Percentiles rank a stretch among this genome's conserved stretches.
Conservation (phyloP, 53 echinoderm and acorn worm species). For the Actinopyga echinites region DNA sequence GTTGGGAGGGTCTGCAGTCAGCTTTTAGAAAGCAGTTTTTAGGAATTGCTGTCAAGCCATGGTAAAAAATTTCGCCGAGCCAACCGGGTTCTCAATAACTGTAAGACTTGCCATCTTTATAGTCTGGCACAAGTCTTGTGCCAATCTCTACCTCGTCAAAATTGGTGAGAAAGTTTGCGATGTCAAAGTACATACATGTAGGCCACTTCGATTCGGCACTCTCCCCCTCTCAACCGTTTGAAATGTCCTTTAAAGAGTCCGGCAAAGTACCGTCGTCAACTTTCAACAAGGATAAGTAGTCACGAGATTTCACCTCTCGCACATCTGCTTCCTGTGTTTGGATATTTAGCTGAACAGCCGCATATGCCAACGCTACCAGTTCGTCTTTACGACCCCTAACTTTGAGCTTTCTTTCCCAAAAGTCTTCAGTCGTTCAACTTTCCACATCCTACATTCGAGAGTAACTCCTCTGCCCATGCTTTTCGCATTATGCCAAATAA, state of each 20-base stretch:
- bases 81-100: background rate
- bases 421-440: background rate
- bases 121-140: background rate
- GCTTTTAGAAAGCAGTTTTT: background rate
- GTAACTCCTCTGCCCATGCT: too few relatives aligned
- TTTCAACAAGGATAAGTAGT: background rate
- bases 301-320: background rate
- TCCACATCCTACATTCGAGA: background rate
- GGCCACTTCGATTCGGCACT: background rate
- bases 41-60: background rate
- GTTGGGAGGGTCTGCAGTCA: background rate
- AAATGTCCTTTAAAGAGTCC: background rate
- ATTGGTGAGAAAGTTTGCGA: background rate
- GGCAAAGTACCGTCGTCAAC: background rate
- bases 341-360: background rate
- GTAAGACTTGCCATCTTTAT: background rate
- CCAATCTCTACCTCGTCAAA: background rate
- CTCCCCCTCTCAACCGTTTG: background rate
- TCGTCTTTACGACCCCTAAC: background rate
- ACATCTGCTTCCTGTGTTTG: background rate
- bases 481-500: too few relatives aligned
- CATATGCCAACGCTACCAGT: background rate
- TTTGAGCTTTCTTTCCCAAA: background rate
- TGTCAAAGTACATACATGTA: background rate
- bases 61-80: background rate